phyloP scores from a whole-genome alignment of 2,888 invertebrate genomes.

The Escarpia spicata region DNA sequence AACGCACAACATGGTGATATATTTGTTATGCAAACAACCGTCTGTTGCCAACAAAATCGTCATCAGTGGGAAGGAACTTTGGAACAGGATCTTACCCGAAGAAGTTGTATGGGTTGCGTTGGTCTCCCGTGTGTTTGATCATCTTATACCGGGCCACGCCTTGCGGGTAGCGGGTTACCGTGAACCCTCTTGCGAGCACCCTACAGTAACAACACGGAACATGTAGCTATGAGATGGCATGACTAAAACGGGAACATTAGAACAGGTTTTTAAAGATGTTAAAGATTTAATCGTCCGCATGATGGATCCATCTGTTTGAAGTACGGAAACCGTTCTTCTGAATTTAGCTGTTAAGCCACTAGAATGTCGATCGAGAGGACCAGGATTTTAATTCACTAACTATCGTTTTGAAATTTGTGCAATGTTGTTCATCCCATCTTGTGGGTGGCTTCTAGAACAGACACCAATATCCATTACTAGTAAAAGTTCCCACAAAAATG shows the following conservation, averaged over 20 bases:
- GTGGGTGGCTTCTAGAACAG: too few relatives aligned
- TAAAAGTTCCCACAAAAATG: too few relatives aligned
- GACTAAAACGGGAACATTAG: background rate
- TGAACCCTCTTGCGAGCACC: slow-evolving; percentile 32
- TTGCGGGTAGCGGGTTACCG: slow-evolving; percentile 42
- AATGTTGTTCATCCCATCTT: too few relatives aligned
- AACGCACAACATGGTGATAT: background rate
- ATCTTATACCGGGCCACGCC: slow-evolving; percentile 47
- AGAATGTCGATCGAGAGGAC: too few relatives aligned
- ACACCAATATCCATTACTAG: too few relatives aligned
- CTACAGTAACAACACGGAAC: slow-evolving; percentile 75
- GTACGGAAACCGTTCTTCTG: too few relatives aligned
- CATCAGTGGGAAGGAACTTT: background rate
- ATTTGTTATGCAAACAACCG: background rate
- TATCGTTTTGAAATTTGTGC: too few relatives aligned
- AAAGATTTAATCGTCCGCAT: too few relatives aligned
- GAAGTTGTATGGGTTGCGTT: slow-evolving; percentile 46
- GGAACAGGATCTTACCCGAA: slow-evolving; percentile 13
- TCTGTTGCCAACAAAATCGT: background rate
- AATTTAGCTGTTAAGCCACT: too few relatives aligned
- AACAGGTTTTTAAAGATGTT: background rate
- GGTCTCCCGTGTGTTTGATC: slow-evolving; percentile 45
- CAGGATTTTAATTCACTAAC: too few relatives aligned
- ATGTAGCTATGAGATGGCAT: background rate
- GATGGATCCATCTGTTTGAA: too few relatives aligned